phyloP scores from a whole-genome alignment of 2,888 invertebrate species.

The Ethmia dodecea region DNA sequence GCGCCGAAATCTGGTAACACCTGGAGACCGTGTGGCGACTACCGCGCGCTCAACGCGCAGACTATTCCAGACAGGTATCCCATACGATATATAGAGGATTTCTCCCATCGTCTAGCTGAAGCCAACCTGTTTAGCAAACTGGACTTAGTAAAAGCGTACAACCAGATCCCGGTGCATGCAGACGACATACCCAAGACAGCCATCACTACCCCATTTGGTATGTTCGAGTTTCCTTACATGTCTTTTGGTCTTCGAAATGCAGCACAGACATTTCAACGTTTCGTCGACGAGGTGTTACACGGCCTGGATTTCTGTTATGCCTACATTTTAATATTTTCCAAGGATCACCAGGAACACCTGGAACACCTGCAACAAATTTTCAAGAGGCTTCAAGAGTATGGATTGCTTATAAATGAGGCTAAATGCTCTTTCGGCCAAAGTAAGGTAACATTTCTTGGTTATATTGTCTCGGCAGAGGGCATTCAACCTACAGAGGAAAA shows the following conservation, averaged over 20 bases:
- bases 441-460: constrained; percentile 9
- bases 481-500: constrained; percentile 22
- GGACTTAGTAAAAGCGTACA: constrained; percentile 26
- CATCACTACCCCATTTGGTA: constrained; percentile 30
- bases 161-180: constrained; percentile 27
- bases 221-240: constrained; percentile 33
- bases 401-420: constrained; percentile 3
- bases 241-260: constrained; percentile 44
- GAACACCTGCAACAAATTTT: constrained; percentile 17
- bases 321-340: constrained; percentile 27
- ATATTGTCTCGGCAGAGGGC: not conserved
- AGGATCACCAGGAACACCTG: constrained; percentile 7
- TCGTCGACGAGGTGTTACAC: constrained; percentile 27
- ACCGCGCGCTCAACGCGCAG: too few species aligned
- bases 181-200: constrained; percentile 36
- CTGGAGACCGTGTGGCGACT: constrained; percentile 19
- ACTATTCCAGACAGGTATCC: constrained; percentile 17
- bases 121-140: constrained; percentile 10
- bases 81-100: constrained; percentile 14
- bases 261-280: too few species aligned
- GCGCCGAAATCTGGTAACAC: constrained; percentile 5
- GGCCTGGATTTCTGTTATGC: constrained; percentile 18
- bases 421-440: constrained; percentile 7
- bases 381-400: constrained; percentile 4
- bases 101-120: too few species aligned